phyloP scores from a whole-genome alignment of 2,888 invertebrate genomes.

The Chrysotoxum bicinctum region DNA sequence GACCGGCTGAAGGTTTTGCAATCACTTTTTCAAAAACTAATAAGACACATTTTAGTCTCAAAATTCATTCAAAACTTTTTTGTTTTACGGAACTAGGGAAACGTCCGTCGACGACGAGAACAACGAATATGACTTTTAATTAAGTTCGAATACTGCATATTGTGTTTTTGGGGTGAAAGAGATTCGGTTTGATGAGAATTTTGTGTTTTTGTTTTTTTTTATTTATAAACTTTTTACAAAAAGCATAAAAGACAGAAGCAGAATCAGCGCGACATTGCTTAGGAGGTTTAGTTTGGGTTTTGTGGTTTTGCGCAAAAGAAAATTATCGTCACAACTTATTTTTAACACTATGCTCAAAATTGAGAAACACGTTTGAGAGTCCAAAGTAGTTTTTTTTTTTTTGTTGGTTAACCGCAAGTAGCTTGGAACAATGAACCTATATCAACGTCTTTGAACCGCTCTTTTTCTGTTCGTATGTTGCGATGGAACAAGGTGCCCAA shows the following conservation, averaged over 20 bases:
- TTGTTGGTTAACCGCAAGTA: background rate
- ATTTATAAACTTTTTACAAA: constrained; percentile 33
- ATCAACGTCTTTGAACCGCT: background rate
- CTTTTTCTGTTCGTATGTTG: background rate
- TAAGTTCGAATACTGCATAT: constrained; percentile 37
- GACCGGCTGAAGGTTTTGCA: constrained; percentile 6
- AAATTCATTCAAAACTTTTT: background rate
- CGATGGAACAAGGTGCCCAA: constrained; percentile 33
- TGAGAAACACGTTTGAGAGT: background rate
- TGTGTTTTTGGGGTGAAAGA: constrained; percentile 21
- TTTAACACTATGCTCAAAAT: constrained; percentile 17
- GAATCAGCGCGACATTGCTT: constrained; percentile 16
- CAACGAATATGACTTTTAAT: constrained; percentile 50
- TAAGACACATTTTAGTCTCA: background rate
- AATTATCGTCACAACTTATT: constrained; percentile 44
- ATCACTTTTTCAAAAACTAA: background rate
- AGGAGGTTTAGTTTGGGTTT: background rate
- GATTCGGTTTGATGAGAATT: constrained; percentile 43
- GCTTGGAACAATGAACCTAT: too few relatives aligned
- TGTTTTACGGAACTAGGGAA: background rate
- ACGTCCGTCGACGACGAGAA: constrained; percentile 17
- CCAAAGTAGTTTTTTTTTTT: background rate
- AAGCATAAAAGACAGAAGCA: constrained; percentile 1
- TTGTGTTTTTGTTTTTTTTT: constrained; percentile 25
- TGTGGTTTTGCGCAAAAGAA: constrained; percentile 16